These are phyloP conservation scores for Nematolebias whitei DNA, from an alignment of 2,113 vertebrate genomes.

Conservation along the genomic window DNA sequence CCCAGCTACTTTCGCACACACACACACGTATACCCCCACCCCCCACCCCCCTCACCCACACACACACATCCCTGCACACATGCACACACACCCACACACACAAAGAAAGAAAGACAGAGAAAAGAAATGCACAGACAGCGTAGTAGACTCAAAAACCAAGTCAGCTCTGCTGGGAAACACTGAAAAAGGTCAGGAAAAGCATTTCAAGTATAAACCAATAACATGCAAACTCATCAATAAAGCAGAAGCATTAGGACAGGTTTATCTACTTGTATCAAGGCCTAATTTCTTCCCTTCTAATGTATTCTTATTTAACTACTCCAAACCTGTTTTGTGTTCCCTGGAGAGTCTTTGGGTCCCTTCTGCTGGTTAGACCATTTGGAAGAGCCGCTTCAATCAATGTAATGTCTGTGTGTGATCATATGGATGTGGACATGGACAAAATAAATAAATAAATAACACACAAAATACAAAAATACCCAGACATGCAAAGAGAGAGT, in stretches of 20 bases:
- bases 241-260: slow-evolving; percentile 8
- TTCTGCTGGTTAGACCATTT: slow-evolving; percentile 46
- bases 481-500: background rate
- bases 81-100: slow-evolving; percentile 1
- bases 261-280: slow-evolving; percentile 27
- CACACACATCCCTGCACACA: too few relatives aligned
- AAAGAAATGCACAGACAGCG: slow-evolving; percentile 11
- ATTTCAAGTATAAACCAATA: slow-evolving; percentile 10
- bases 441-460: background rate
- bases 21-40: slow-evolving; percentile 2
- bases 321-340: slow-evolving; percentile 27
- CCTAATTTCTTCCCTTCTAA: slow-evolving; percentile 24
- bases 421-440: too few relatives aligned
- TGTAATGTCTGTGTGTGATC: slow-evolving; percentile 39
- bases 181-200: background rate
- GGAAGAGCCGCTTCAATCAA: slow-evolving; percentile 61
- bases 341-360: slow-evolving; percentile 46
- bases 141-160: slow-evolving; percentile 10
- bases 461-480: slow-evolving; percentile 4
- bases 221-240: background rate
- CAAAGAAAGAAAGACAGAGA: background rate
- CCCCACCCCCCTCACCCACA: slow-evolving; percentile 7
- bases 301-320: slow-evolving; percentile 43
- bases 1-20: slow-evolving; percentile 34
- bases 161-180: slow-evolving; percentile 1